Evolutionary conservation across 1,140 invertebrate genomes (phyloP).

Genomic region (Hylaeus anthracinus): DNA sequence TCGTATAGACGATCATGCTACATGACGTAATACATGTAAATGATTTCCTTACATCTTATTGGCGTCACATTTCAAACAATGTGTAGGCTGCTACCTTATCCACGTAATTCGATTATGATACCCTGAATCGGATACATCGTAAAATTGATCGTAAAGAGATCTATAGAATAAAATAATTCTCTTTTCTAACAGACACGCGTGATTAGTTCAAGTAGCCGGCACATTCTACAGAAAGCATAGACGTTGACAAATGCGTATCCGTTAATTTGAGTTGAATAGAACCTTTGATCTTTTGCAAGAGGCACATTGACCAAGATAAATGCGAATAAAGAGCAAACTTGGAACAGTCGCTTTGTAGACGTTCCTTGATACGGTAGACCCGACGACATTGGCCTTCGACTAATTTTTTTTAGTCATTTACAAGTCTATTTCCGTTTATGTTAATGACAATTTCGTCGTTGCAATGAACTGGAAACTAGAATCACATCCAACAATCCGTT

Average conservation of each 20-base stretch:
- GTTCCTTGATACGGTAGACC: not conserved
- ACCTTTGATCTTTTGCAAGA: conserved; percentile 14
- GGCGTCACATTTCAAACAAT: not conserved
- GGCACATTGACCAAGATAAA: conserved; percentile 7
- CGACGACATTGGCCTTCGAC: not conserved
- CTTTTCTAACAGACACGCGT: not conserved
- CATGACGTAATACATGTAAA: too few species aligned
- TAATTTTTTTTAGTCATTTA: not conserved
- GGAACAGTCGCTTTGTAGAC: not conserved
- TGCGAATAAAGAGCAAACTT: not conserved
- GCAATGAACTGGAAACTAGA: not conserved
- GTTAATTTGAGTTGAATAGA: conserved; percentile 7
- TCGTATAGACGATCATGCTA: not conserved
- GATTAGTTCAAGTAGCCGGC: not conserved
- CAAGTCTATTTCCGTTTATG: not conserved
- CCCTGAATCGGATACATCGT: not conserved
- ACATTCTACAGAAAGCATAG: not conserved
- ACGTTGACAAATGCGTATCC: not conserved
- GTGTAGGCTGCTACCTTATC: too few species aligned
- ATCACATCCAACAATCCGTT: not conserved
- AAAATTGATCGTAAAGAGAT: not conserved
- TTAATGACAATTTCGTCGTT: too few species aligned
- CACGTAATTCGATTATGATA: not conserved
- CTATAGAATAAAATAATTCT: not conserved
- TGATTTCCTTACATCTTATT: not conserved